Evolutionary conservation across 2,113 vertebrate genomes (phyloP).

Genomic region (Oncorhynchus kisutch): DNA sequence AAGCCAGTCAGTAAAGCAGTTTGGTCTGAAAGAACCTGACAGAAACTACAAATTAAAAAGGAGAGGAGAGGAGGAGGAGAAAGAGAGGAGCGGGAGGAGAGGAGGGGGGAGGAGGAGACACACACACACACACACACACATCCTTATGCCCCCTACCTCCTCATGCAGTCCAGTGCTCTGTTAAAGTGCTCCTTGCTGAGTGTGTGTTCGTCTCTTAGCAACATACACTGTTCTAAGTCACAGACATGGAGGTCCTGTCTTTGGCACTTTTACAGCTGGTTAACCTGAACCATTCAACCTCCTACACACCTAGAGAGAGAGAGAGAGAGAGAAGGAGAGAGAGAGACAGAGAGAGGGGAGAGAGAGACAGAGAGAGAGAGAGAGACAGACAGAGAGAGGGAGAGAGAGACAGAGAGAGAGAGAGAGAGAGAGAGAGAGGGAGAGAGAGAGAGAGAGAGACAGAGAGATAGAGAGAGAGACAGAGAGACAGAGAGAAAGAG

Average conservation of each 20-base stretch:
- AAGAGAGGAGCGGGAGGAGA: background rate
- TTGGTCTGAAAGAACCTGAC: too few relatives aligned
- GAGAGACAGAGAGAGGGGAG: too few relatives aligned
- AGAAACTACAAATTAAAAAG: too few relatives aligned
- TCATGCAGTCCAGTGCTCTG: conserved; percentile 85
- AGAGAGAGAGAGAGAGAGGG: too few relatives aligned
- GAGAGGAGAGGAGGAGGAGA: too few relatives aligned
- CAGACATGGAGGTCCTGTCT: conserved; percentile 90
- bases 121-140: conserved; percentile 11
- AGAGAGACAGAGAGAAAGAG: too few relatives aligned
- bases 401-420: too few relatives aligned
- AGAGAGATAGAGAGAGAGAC: too few relatives aligned
- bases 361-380: too few relatives aligned
- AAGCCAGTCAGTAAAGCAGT: too few relatives aligned
- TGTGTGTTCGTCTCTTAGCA: conserved; percentile 81
- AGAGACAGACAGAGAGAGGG: too few relatives aligned
- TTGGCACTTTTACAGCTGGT: conserved; percentile 94
- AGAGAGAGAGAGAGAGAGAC: too few relatives aligned
- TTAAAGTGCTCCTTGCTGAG: conserved; percentile 82
- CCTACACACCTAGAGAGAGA: conserved; percentile 78
- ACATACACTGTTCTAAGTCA: conserved; percentile 87
- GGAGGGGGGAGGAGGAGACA: background rate
- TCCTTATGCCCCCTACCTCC: conserved; percentile 77
- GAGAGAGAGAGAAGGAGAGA: background rate
- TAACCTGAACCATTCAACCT: conserved; percentile 84